phyloP scores from a whole-genome alignment of 2,113 vertebrate genomes.

The Tenrec ecaudatus region DNA sequence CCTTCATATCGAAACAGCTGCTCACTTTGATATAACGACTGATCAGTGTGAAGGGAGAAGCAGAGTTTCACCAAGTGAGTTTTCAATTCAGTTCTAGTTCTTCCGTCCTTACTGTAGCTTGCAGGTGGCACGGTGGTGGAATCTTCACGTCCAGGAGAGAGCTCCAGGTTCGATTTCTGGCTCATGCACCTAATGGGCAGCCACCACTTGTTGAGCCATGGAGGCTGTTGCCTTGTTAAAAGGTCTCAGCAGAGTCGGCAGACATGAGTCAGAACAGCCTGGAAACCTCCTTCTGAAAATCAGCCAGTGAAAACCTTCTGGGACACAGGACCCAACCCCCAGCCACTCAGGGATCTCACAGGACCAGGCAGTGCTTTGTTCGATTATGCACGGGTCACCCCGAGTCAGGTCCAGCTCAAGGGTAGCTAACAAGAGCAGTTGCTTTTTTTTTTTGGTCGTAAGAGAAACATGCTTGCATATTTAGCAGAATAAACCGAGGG shows the following conservation, averaged over 20 bases:
- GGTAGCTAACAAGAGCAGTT: neutral
- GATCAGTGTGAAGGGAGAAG: constrained; percentile 31
- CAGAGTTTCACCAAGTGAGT: neutral
- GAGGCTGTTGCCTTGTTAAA: neutral
- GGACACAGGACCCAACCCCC: neutral
- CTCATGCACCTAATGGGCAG: neutral
- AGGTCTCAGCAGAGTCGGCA: neutral
- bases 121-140: neutral
- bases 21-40: neutral
- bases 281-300: neutral
- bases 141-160: neutral
- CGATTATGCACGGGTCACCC: neutral
- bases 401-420: neutral
- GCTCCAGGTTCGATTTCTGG: neutral
- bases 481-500: neutral
- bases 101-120: constrained; percentile 8
- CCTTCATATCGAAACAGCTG: constrained; percentile 38
- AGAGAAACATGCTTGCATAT: neutral
- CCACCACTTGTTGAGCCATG: neutral
- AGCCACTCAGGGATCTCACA: neutral
- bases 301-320: neutral
- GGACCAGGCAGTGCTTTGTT: neutral
- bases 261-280: neutral
- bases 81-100: neutral
- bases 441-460: constrained; percentile 25